Conservation (phyloP, 2,113 vertebrate genomes). For the Epinephelus fuscoguttatus region DNA sequence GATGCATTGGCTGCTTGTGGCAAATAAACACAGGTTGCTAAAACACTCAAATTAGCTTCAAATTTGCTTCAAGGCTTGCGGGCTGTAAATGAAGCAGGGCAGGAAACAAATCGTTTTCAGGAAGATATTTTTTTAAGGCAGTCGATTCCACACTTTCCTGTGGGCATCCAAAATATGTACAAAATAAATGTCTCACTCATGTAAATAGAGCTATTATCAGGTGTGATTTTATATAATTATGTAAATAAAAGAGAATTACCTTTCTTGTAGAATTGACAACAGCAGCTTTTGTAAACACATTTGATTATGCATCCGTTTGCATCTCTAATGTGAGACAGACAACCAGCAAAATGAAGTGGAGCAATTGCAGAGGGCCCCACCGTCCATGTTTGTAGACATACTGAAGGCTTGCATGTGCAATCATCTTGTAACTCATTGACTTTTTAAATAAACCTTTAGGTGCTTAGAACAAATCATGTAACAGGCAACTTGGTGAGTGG, state of each 20-base stretch:
- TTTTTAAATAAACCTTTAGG: background rate
- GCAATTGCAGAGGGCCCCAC: background rate
- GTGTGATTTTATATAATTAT: slow-evolving; percentile 2
- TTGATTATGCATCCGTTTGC: background rate
- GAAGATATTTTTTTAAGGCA: background rate
- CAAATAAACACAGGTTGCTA: slow-evolving; percentile 25
- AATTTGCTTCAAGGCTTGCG: background rate
- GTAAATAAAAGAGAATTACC: slow-evolving; percentile 4
- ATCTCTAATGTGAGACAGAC: slow-evolving; percentile 3
- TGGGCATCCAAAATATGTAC: background rate
- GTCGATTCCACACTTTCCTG: background rate
- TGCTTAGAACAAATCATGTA: background rate
- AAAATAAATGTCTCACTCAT: slow-evolving; percentile 1
- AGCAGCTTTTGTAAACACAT: slow-evolving; percentile 4
- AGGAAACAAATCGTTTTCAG: background rate
- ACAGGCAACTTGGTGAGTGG: background rate
- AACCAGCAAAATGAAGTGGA: background rate
- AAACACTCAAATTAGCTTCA: slow-evolving; percentile 5
- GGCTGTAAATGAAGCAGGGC: slow-evolving; percentile 6
- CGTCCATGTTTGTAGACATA: no score
- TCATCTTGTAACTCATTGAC: background rate
- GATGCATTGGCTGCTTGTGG: slow-evolving; percentile 17
- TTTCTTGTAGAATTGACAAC: background rate
- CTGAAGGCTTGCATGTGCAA: background rate
- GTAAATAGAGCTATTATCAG: background rate